These are phyloP conservation scores for Marronus borbonicus DNA, from an alignment of 2,888 invertebrate species.

Conservation along the genomic window DNA sequence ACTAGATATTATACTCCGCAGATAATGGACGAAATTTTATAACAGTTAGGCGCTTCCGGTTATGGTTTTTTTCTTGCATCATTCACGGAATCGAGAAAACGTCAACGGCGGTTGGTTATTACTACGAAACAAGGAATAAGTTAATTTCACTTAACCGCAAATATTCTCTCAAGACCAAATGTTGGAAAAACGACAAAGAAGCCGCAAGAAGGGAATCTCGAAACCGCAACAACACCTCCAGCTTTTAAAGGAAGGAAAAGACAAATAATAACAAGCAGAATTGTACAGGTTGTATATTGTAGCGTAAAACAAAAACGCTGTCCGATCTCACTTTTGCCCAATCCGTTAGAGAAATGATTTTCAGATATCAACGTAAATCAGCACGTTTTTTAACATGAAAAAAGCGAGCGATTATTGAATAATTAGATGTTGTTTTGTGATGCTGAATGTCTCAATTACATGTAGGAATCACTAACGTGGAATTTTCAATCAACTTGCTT, in stretches of 20 bases:
- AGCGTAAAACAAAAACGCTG: neutral
- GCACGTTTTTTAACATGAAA: too few species aligned
- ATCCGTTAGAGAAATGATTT: too few species aligned
- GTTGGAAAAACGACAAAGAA: constrained; percentile 39
- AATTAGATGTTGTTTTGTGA: too few species aligned
- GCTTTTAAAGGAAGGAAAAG: neutral
- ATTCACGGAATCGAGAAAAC: neutral
- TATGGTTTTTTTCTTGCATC: neutral
- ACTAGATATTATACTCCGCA: neutral
- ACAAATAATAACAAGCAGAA: neutral
- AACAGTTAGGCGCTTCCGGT: constrained; percentile 21
- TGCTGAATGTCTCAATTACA: neutral
- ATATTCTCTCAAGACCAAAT: constrained; percentile 14
- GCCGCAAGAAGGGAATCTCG: constrained; percentile 32
- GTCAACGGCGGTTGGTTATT: neutral
- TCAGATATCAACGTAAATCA: too few species aligned
- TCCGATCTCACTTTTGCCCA: neutral
- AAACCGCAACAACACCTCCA: constrained; percentile 31
- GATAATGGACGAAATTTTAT: constrained; percentile 10
- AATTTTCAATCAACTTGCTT: neutral
- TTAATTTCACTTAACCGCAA: constrained; percentile 32
- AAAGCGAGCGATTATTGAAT: too few species aligned
- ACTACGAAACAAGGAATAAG: constrained; percentile 2
- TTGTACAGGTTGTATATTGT: neutral
- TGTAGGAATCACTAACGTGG: neutral